Conservation (phyloP, 2,888 invertebrate genomes). For the Epistrophella euchroma region DNA sequence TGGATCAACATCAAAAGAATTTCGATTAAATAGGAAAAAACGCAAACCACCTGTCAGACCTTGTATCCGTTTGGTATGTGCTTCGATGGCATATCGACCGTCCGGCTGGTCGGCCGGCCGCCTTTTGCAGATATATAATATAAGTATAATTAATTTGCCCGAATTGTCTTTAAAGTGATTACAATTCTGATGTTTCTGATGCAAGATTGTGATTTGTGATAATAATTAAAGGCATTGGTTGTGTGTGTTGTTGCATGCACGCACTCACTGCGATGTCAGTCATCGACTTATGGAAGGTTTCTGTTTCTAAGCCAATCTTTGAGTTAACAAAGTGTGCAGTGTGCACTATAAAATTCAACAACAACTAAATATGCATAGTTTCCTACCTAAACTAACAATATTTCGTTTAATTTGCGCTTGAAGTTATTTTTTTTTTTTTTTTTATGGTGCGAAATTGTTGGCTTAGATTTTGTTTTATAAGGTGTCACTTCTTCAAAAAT, state of each 20-base stretch:
- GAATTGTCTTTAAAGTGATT: constrained; percentile 72
- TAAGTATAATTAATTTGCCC: constrained; percentile 69
- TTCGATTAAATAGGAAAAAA: constrained; percentile 59
- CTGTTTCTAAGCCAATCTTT: constrained; percentile 4
- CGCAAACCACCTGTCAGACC: constrained; percentile 65
- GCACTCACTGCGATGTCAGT: constrained; percentile 8
- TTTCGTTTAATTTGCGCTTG: constrained; percentile 51
- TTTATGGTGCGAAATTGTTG: constrained; percentile 47
- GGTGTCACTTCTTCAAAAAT: constrained; percentile 57
- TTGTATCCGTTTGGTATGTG: constrained; percentile 69
- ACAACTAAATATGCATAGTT: not conserved
- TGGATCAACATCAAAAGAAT: constrained; percentile 58
- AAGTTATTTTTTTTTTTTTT: constrained; percentile 32
- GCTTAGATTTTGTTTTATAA: constrained; percentile 9
- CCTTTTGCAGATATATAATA: constrained; percentile 47
- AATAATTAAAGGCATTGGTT: constrained; percentile 68
- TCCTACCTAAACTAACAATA: constrained; percentile 1
- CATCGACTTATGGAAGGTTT: constrained; percentile 16
- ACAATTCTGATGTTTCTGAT: constrained; percentile 49
- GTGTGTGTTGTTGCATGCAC: constrained; percentile 33
- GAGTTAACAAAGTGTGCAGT: constrained; percentile 48
- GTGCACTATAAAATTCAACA: constrained; percentile 29
- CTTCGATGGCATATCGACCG: constrained; percentile 60
- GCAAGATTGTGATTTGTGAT: constrained; percentile 68
- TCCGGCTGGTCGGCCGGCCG: constrained; percentile 30